Conservation (phyloP, 30 jellyfish, hydroid and myxozoan genomes). For the Nemopilema nomurai region DNA sequence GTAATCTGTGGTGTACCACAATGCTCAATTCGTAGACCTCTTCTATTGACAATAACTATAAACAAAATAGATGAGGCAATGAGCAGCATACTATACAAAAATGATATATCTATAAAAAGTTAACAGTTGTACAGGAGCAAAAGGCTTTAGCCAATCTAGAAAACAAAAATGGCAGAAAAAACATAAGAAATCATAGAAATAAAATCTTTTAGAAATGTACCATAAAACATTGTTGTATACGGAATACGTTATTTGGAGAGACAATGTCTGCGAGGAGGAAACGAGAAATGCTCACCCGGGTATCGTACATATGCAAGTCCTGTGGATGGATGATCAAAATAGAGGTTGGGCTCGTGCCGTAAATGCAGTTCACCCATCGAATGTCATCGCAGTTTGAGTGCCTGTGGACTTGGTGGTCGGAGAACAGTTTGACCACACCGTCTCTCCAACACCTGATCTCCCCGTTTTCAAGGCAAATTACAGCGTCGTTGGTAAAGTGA, state of each 20-base stretch:
- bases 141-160: too few relatives aligned
- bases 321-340: slow-evolving; percentile 32
- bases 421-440: slow-evolving; percentile 8
- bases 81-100: too few relatives aligned
- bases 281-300: slow-evolving; percentile 30
- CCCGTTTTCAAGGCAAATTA: slow-evolving; percentile 48
- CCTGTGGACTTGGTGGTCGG: not conserved
- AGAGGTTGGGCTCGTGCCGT: slow-evolving; percentile 44
- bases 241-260: too few relatives aligned
- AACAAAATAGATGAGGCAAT: too few relatives aligned
- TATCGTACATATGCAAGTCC: slow-evolving; percentile 38
- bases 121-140: too few relatives aligned
- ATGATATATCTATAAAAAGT: too few relatives aligned
- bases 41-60: too few relatives aligned
- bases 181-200: too few relatives aligned
- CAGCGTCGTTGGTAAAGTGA: slow-evolving; percentile 41
- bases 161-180: too few relatives aligned
- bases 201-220: not conserved
- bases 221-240: too few relatives aligned
- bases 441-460: slow-evolving; percentile 31
- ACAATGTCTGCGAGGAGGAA: not conserved
- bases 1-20: too few relatives aligned
- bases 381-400: slow-evolving; percentile 25
- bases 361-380: slow-evolving; percentile 46
- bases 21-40: too few relatives aligned